Conservation (phyloP, 2,797 vertebrate species). For the Girardinus metallicus region DNA sequence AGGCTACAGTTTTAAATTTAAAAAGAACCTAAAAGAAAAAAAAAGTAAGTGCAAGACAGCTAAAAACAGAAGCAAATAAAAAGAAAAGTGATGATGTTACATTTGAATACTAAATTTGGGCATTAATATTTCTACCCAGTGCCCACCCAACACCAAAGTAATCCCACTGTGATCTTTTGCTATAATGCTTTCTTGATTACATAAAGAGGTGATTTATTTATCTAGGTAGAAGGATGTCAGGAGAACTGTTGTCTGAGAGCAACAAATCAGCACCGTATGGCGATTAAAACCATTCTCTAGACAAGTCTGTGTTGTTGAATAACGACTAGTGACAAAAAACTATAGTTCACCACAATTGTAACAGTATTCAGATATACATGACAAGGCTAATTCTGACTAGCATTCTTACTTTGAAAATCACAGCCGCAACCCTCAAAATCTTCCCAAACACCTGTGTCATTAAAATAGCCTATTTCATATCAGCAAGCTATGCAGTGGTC, state of each 20-base stretch:
- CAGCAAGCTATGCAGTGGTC: neutral
- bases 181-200: neutral
- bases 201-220: neutral
- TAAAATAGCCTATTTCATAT: neutral
- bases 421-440: neutral
- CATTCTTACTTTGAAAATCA: neutral
- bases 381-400: neutral
- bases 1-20: neutral
- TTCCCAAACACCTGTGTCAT: neutral
- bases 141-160: neutral
- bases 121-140: neutral
- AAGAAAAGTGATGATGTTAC: neutral
- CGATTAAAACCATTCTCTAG: neutral
- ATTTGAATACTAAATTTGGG: neutral
- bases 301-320: neutral
- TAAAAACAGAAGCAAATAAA: neutral
- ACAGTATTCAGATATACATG: neutral
- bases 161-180: neutral
- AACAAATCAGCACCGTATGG: neutral
- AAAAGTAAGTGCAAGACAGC: neutral
- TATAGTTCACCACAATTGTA: neutral
- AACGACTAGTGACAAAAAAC: neutral
- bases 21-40: neutral
- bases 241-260: neutral
- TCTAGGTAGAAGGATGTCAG: neutral